Base-by-base conservation (phyloP, 1,140 invertebrate genomes). In the Cydia fagiglandana region DNA sequence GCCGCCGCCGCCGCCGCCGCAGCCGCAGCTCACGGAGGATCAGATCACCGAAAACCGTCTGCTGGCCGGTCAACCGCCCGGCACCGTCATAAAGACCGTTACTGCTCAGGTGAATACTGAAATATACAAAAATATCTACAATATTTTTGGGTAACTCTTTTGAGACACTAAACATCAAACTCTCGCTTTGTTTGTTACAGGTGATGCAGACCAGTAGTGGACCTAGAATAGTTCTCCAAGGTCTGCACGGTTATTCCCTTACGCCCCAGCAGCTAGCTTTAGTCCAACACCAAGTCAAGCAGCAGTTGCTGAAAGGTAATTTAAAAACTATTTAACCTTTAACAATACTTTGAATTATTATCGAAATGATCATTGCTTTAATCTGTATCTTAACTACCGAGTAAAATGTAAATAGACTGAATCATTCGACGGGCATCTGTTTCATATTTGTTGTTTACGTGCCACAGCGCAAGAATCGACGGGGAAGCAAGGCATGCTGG, bases 251-350 rank as follows among this genome's bases (percentile, higher is more conserved):
- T 0, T 95, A 96, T 68, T 96, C 97, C 78, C 96, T 98, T 77
- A 96, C 97, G 0, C 95, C 95, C 2, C 96, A 97, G 77, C 97
- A 98, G 88, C 84, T 97, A 70, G 94, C 95, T 0, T 94, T 96
- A 76, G 96, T 98, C 0, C 97, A 97, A 83, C 96, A 97, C 81
- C 97, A 98, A 93, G 97, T 98, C 1, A 97, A 97, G 91, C 96
- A 97, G 83, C 97, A 97, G 86, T 87, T 97, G 45, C 92, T 97
- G 45, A 97, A 97, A 95, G 96, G 96, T 97, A 87, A 89, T 38
- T 75, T 73, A 70, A n/a, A 75, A 64, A 73, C 5, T 68, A 64
- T 66, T 64, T 17, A 13, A 68, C 34, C 53, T 47, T 17, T 9
- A 17, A 4, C 10, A 10, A 41, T 38, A 38, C 34, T 38, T 38